phyloP scores from a whole-genome alignment of 2,113 vertebrate genomes.

The Sylvicapra grimmia region DNA sequence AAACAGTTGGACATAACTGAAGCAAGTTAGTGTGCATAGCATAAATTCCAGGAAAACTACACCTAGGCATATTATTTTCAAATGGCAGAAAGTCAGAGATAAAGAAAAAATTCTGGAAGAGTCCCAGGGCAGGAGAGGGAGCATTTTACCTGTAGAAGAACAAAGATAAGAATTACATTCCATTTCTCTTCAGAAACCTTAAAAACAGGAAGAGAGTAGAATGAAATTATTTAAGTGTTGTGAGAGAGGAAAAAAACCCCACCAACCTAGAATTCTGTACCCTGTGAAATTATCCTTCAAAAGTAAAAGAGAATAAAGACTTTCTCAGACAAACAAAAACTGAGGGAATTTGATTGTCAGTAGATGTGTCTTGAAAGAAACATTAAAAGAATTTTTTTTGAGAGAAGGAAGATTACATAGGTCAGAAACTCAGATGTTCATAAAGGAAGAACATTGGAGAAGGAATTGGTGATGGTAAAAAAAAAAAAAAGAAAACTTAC shows the following conservation, averaged over 20 bases:
- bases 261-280: background rate
- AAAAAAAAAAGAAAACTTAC: background rate
- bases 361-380: background rate
- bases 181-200: background rate
- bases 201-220: background rate
- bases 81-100: background rate
- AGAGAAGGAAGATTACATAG: background rate
- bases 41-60: background rate
- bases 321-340: background rate
- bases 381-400: background rate
- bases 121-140: rapidly evolving
- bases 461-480: background rate
- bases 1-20: background rate
- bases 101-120: background rate
- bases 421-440: background rate
- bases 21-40: background rate
- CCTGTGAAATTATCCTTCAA: background rate
- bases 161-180: background rate
- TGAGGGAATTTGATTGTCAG: background rate
- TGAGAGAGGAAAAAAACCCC: background rate
- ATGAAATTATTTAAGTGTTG: background rate
- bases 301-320: background rate
- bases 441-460: background rate
- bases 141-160: background rate
- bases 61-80: background rate